Evolutionary conservation across 2,888 invertebrate genomes (phyloP).

Genomic region (Spialia ferax): DNA sequence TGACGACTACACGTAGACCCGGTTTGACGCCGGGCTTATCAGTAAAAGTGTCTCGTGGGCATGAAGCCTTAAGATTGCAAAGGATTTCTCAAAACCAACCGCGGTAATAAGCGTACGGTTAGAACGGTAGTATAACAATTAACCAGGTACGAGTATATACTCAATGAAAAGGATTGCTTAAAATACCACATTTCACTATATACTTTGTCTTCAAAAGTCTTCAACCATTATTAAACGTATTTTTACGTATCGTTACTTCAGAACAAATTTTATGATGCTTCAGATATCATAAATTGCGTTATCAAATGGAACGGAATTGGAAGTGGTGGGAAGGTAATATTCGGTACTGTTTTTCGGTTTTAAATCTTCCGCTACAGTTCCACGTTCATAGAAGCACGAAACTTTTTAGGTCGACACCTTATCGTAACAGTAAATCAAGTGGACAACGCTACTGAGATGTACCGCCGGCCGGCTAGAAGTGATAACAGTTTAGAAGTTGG

Average conservation of each 20-base stretch:
- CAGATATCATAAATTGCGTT: conserved; percentile 38
- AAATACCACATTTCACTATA: background rate
- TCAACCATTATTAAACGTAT: background rate
- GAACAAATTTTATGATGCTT: conserved; percentile 34
- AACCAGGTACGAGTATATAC: too few species aligned
- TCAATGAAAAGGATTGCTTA: background rate
- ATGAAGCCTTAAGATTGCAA: too few species aligned
- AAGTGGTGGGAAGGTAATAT: conserved; percentile 48
- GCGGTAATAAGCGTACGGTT: too few species aligned
- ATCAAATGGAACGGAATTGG: conserved; percentile 12
- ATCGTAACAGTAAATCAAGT: conserved; percentile 80
- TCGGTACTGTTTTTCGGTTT: conserved; percentile 64
- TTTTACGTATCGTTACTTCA: conserved; percentile 16
- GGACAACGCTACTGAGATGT: conserved; percentile 73
- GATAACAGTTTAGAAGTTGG: conserved; percentile 73
- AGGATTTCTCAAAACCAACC: too few species aligned
- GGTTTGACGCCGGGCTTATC: too few species aligned
- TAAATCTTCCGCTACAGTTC: conserved; percentile 73
- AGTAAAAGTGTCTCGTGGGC: too few species aligned
- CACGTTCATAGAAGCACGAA: conserved; percentile 62
- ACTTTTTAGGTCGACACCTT: conserved; percentile 79
- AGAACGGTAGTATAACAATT: too few species aligned
- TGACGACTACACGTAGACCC: too few species aligned
- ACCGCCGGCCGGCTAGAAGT: conserved; percentile 66
- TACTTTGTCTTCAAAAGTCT: background rate